These are phyloP conservation scores for Chironomus tentans DNA, from an alignment of 2,888 invertebrate species.

Conservation along the genomic window DNA sequence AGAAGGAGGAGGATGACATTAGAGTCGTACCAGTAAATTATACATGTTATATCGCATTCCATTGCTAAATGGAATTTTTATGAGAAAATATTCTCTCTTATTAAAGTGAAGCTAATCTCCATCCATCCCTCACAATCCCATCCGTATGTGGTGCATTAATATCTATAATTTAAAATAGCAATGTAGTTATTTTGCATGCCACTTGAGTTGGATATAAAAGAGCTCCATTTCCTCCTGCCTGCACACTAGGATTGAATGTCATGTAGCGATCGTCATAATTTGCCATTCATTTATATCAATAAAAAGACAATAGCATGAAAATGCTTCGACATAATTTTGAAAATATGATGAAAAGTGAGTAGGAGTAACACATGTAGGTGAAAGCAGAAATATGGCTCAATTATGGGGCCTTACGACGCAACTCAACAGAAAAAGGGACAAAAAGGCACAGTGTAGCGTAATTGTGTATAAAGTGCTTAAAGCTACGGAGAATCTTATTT, in stretches of 20 bases:
- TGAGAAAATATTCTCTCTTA: not conserved
- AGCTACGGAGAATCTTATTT: too few relatives aligned
- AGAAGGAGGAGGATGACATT: not conserved
- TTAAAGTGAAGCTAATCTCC: not conserved
- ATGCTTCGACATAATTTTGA: not conserved
- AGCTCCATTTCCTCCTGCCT: too few relatives aligned
- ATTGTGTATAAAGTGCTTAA: too few relatives aligned
- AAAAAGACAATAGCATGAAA: not conserved
- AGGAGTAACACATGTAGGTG: not conserved
- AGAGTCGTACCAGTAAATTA: not conserved
- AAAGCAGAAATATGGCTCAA: not conserved
- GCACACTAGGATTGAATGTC: too few relatives aligned
- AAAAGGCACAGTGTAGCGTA: too few relatives aligned
- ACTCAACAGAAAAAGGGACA: too few relatives aligned
- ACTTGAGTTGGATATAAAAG: too few relatives aligned
- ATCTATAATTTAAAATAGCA: too few relatives aligned
- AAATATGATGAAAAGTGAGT: not conserved
- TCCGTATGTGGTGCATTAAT: too few relatives aligned
- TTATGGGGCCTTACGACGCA: not conserved
- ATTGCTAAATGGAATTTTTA: not conserved
- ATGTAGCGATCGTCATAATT: not conserved
- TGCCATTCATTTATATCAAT: not conserved
- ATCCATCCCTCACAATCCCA: not conserved
- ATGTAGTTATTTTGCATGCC: too few relatives aligned
- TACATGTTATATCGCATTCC: not conserved